Evolutionary conservation across 2,113 vertebrate species (phyloP).

Genomic region (Haliaeetus leucogaster): DNA sequence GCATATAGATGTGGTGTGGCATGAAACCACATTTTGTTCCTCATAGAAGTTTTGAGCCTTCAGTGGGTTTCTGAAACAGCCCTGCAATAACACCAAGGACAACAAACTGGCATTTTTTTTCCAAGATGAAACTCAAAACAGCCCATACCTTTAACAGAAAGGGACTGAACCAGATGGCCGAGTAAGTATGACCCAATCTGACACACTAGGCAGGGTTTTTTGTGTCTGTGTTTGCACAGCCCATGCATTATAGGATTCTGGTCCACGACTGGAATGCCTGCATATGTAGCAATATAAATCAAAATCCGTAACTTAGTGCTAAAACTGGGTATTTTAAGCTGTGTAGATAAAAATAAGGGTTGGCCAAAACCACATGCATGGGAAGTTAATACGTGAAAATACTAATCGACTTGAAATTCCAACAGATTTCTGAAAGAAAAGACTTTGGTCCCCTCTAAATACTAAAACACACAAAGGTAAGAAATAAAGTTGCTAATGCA

Average conservation of each 20-base stretch:
- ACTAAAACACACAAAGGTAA: background rate
- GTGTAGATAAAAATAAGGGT: background rate
- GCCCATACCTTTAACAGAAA: background rate
- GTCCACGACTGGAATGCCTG: background rate
- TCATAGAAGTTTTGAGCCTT: background rate
- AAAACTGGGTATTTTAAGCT: background rate
- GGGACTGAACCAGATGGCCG: background rate
- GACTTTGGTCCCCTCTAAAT: background rate
- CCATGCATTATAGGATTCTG: background rate
- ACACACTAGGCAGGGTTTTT: background rate
- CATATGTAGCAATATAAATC: background rate
- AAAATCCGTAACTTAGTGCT: background rate
- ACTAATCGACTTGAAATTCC: background rate
- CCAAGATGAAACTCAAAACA: background rate
- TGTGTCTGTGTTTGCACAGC: background rate
- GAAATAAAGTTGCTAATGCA: background rate
- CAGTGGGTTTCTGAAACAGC: background rate
- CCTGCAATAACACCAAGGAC: background rate
- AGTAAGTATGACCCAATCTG: background rate
- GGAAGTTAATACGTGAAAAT: background rate
- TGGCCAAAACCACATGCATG: rapidly evolving
- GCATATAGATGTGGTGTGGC: background rate
- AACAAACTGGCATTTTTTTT: background rate
- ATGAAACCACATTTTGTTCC: background rate
- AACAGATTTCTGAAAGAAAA: background rate